These are phyloP conservation scores for Apamea sordens DNA, from an alignment of 2,888 invertebrate species.

Conservation along the genomic window DNA sequence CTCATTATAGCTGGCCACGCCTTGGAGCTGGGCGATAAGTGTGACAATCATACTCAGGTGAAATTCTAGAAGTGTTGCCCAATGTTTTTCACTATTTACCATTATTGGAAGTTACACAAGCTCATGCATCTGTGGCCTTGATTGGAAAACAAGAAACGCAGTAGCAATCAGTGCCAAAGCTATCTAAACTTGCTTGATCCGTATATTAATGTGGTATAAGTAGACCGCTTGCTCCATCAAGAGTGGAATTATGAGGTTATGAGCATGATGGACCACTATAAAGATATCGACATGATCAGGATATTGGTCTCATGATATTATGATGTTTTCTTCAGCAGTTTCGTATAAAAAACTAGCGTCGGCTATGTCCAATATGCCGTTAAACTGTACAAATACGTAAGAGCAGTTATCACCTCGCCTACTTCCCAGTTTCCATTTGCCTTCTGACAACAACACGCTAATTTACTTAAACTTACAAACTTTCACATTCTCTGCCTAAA, in stretches of 20 bases:
- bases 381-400: constrained; percentile 31
- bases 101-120: constrained; percentile 28
- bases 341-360: background rate
- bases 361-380: background rate
- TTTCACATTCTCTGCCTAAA: constrained; percentile 50
- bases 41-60: constrained; percentile 49
- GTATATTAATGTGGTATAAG: constrained; percentile 32
- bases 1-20: constrained; percentile 55
- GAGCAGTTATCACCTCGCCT: constrained; percentile 32
- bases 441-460: constrained; percentile 45
- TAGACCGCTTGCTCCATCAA: constrained; percentile 10
- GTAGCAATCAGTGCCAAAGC: constrained; percentile 18
- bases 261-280: background rate
- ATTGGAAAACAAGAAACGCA: constrained; percentile 35
- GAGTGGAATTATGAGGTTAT: constrained; percentile 13
- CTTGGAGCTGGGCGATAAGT: constrained; percentile 16
- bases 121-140: constrained; percentile 22
- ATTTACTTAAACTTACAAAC: constrained; percentile 52
- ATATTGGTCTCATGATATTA: background rate
- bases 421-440: constrained; percentile 45
- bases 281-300: background rate
- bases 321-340: background rate
- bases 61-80: constrained; percentile 49
- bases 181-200: constrained; percentile 15
- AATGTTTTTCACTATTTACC: constrained; percentile 54